Conservation (phyloP, 2,888 invertebrate species). For the Hirudinaria manillensis region DNA sequence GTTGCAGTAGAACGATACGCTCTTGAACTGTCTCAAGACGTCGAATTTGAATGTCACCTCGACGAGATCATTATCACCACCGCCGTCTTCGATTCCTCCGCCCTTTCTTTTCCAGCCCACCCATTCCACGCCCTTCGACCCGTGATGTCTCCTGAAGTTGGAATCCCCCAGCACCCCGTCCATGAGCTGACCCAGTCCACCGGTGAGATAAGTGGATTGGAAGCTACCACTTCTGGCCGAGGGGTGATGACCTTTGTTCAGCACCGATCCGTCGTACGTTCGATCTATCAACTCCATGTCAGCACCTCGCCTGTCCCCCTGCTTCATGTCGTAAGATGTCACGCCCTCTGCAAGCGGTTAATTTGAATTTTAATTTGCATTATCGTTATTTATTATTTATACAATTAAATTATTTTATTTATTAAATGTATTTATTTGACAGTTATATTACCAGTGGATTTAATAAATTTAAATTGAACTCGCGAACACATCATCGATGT, state of each 20-base stretch:
- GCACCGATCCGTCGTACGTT: constrained; percentile 10
- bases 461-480: too few relatives aligned
- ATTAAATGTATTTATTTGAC: too few relatives aligned
- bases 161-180: constrained; percentile 17
- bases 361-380: too few relatives aligned
- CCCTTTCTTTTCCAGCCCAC: constrained; percentile 13
- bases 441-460: too few relatives aligned
- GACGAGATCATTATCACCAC: background rate
- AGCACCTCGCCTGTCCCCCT: constrained; percentile 22
- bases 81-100: background rate
- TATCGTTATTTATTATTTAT: too few relatives aligned
- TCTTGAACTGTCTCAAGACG: constrained; percentile 6
- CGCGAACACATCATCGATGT: too few relatives aligned
- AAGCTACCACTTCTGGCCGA: background rate
- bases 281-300: constrained; percentile 22
- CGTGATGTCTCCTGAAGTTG: constrained; percentile 16
- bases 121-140: constrained; percentile 1
- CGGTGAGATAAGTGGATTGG: constrained; percentile 5
- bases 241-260: constrained; percentile 1
- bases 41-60: constrained; percentile 22
- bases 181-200: constrained; percentile 19
- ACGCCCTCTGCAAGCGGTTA: constrained; percentile 4
- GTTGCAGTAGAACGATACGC: constrained; percentile 18
- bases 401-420: too few relatives aligned
- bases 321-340: constrained; percentile 21